Evolutionary conservation across 1,140 invertebrate genomes (phyloP).

Genomic region (Drosophila erecta): DNA sequence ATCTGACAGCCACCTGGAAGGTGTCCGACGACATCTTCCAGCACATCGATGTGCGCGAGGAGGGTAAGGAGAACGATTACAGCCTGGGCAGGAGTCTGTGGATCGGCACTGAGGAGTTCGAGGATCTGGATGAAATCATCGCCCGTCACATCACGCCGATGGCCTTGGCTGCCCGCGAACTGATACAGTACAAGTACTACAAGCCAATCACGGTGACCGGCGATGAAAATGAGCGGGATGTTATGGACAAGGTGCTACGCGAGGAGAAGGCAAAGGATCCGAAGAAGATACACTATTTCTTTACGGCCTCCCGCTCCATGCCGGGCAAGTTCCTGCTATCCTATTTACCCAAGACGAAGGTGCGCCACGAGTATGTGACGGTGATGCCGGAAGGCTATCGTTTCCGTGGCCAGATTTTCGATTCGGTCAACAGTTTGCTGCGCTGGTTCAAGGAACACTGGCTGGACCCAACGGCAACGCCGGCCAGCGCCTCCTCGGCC

Average conservation of each 20-base stretch:
- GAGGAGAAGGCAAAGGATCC: conserved; percentile 94
- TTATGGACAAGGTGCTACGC: conserved; percentile 93
- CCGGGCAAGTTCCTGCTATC: conserved; percentile 98
- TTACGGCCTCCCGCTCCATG: conserved; percentile 94
- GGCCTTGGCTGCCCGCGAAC: conserved; percentile 95
- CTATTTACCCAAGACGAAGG: conserved; percentile 94
- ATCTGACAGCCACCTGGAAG: conserved; percentile 99
- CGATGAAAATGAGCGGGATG: conserved; percentile 87
- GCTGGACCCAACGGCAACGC: conserved; percentile 94
- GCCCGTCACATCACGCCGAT: conserved; percentile 98
- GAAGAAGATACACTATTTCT: conserved; percentile 95
- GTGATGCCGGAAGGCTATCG: conserved; percentile 96
- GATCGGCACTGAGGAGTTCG: conserved; percentile 96
- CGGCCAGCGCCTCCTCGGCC: conserved; percentile 87
- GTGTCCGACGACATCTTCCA: conserved; percentile 97
- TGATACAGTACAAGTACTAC: conserved; percentile 96
- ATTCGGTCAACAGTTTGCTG: conserved; percentile 92
- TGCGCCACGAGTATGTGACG: conserved; percentile 96
- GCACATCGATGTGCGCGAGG: conserved; percentile 97
- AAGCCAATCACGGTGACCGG: conserved; percentile 88
- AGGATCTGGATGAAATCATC: conserved; percentile 99
- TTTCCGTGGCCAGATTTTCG: conserved; percentile 95
- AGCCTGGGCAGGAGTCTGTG: conserved; percentile 94
- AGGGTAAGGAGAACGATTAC: conserved; percentile 98
- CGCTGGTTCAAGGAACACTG: conserved; percentile 99